Conservation (phyloP, 2,888 invertebrate species). For the Tethea ocularis region DNA sequence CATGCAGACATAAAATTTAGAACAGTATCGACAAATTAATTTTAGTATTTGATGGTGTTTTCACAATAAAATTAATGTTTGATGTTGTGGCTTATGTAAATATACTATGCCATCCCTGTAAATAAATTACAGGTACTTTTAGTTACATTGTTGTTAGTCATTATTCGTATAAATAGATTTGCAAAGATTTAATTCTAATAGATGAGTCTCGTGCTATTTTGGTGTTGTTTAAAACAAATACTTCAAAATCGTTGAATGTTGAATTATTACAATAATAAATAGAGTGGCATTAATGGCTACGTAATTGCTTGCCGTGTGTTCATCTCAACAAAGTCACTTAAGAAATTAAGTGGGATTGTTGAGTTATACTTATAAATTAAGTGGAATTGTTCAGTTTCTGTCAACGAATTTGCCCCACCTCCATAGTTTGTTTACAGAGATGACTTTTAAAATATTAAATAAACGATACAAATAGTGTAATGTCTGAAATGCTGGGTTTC, state of each 20-base stretch:
- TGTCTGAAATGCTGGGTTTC: conserved; percentile 73
- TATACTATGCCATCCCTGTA: conserved; percentile 19
- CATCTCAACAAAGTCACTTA: not conserved
- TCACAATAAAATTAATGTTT: conserved; percentile 12
- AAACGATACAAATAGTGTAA: conserved; percentile 31
- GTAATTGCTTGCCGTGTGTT: not conserved
- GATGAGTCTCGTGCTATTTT: not conserved
- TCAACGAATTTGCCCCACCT: conserved; percentile 21
- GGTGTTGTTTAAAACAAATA: not conserved
- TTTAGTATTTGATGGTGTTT: conserved; percentile 16
- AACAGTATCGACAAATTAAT: conserved; percentile 36
- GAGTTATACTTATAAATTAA: not conserved
- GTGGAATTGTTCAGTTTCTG: not conserved
- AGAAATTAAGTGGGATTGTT: not conserved
- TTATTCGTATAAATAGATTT: conserved; percentile 5
- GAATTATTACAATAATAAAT: not conserved
- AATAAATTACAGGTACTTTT: conserved; percentile 13
- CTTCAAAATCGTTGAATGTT: not conserved
- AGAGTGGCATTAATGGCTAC: not conserved
- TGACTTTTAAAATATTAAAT: conserved; percentile 20
- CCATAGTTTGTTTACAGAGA: conserved; percentile 55
- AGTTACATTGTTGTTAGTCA: conserved; percentile 1
- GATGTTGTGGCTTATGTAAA: conserved; percentile 29
- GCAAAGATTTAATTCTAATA: not conserved
- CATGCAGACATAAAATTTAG: conserved; percentile 27